Conservation (phyloP, 2,888 invertebrate genomes). For the Stenoptilia bipunctidactyla region DNA sequence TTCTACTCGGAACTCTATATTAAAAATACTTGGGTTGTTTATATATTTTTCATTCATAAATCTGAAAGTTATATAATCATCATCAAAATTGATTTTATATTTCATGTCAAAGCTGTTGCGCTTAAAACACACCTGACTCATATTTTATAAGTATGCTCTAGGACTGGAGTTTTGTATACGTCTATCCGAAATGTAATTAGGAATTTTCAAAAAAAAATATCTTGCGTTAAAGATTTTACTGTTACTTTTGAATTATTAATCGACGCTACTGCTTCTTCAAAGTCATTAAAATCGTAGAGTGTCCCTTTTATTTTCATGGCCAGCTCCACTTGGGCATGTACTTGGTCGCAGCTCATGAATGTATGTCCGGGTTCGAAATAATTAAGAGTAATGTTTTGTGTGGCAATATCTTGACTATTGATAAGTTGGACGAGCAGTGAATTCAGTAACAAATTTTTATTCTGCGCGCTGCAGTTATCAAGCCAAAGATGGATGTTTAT, state of each 20-base stretch:
- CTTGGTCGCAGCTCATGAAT: slow-evolving; percentile 18
- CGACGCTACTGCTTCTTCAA: slow-evolving; percentile 14
- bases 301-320: slow-evolving; percentile 17
- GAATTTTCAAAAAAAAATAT: no score
- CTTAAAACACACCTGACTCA: slow-evolving; percentile 15
- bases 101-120: slow-evolving; percentile 12
- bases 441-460: slow-evolving; percentile 17
- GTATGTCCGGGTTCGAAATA: slow-evolving; percentile 20
- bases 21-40: slow-evolving; percentile 15
- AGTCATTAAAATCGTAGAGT: slow-evolving; percentile 17
- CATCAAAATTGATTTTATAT: slow-evolving; percentile 17
- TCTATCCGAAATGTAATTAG: slow-evolving; percentile 17
- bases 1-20: slow-evolving; percentile 7
- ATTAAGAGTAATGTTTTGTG: slow-evolving; percentile 13
- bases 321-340: slow-evolving; percentile 17
- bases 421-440: slow-evolving; percentile 9
- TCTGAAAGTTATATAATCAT: slow-evolving; percentile 9
- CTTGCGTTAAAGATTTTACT: slow-evolving; percentile 11
- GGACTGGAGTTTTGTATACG: slow-evolving; percentile 17
- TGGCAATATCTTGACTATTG: neutral
- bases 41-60: slow-evolving; percentile 16
- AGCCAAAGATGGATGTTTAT: slow-evolving; percentile 12
- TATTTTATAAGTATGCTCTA: slow-evolving; percentile 17
- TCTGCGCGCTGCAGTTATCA: slow-evolving; percentile 17
- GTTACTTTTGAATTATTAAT: slow-evolving; percentile 13